Base-by-base conservation (phyloP, 2,888 invertebrate genomes). In the Aphrophora alni region DNA sequence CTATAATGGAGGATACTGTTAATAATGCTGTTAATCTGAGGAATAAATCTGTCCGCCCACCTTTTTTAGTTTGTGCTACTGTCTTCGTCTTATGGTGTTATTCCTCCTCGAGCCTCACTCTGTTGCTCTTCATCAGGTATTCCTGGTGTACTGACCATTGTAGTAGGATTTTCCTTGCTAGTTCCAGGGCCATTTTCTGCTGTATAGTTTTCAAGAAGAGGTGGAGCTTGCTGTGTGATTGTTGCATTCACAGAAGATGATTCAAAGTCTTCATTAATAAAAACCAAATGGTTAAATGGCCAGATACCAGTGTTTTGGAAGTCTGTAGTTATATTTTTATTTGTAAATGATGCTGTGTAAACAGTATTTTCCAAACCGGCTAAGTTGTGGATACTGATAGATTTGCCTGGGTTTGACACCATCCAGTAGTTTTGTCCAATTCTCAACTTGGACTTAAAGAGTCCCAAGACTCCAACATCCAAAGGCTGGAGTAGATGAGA, bases 281-380 rank as follows among this genome's bases (percentile, higher is more conserved):
- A 73, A 73, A 33, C 21, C 28, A 73, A 28, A 38, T 14, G 38
- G 28, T 4, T 5, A 73, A 73, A 28, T 28, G 69, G 77, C 77
- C 69, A 77, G 28, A 69, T 38, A 33, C 77, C 77, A n/a, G 77
- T 68, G 68, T 25, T 28, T 69, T 33, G 10, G 69, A 69, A 77
- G 17, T 38, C 69, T 69, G 68, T 28, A 69, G 24, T 70, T 1
- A 77, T 69, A 25, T 77, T 76, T 76, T 51, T 76, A 24, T 59
- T 59, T 59, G 76, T 59, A 59, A 76, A 76, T 59, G 76, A 76
- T 59, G 51, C 51, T 59, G 59, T n/a, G 27, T 76, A 76, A 4
- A 59, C 59, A 8, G 69, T 77, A 21, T 77, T 77, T 69, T 17
- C 69, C 8, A 77, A 38, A 28, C 69, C 27, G 69, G 77, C 70